Evolutionary conservation across 1,140 invertebrate species (phyloP), one percentile per base, ranked within the genome.

Genomic region (Drosophila paulistorum): DNA sequence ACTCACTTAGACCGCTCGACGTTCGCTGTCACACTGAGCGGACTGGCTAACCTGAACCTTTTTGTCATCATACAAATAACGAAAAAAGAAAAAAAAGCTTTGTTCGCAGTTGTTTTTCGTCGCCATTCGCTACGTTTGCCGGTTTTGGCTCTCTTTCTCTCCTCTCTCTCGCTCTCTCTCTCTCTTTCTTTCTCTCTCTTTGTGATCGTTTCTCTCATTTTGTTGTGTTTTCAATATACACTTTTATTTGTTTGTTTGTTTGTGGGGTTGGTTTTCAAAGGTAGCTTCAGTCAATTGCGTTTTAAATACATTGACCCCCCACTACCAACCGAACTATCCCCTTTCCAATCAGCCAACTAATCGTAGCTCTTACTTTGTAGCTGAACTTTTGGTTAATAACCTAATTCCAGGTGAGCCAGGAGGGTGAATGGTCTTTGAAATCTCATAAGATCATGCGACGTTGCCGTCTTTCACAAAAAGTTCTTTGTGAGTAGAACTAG

Each of bases 1-100:
- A 26, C 68, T 70, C 66, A 65, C 68, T 75, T 65, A 76, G 68
- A 74, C 76, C 66, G 83, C 79, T 89, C 83, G 84, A 83, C 83
- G 80, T 74, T 89, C 84, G 71, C 84, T 68, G 77, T 70, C 84
- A 72, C 77, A 85, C 81, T 85, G 78, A 81, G 59, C 45, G 7
- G 7, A 10, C 17, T 23, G 20, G 41, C 37, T 35, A 33, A 1
- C 35, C 41, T 73, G 68, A 55, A 67, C 61, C 63, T 66, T 70
- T 48, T 42, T 35, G 35, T 51, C 74, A 73, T 67, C 23, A 14
- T 30, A 30, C 30, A 37, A 37, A 11, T 11, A 37, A n/a, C 55
- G 35, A n/a, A 26, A 58, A 17, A 20, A 26, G 30, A 57, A 20
- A 54, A 54, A 60, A 42, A 39, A 62, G 59, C 57, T 59, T 59